Base-by-base conservation (phyloP, 64 coral and sea anemone genomes). In the Astreopora myriophthalma region DNA sequence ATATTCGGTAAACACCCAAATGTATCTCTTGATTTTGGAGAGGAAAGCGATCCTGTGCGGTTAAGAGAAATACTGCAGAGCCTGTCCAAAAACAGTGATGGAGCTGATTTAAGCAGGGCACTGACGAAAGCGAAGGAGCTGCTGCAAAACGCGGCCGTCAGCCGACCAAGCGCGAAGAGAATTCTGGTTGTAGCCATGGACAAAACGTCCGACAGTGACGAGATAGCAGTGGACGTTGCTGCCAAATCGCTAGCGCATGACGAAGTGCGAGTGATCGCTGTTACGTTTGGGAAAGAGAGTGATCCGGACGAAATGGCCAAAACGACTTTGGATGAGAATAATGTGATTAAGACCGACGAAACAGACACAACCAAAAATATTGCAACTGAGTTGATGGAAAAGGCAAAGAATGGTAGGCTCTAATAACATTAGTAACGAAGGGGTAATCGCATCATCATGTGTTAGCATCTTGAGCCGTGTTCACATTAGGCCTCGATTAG, bases 141-240 rank as follows among this genome's bases (percentile, higher is more conserved):
- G 61, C 76, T 90, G 31, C 34, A 90, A 14, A 67, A 20, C 12
- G 63, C 88, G 33, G 40, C 55, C 4, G 14, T 48, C 33, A 71
- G 17, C 67, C 52, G 88, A 30, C 75, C 75, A 8, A 32, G 30
- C 33, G 63, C 63, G 17, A 90, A 90, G 48, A 90, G 67, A 40
- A 68, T 90, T 28, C 26, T 90, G 24, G 73, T 90, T 32, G 63
- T 90, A 26, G 75, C 77, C n/a, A 90, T 81, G 88, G 88, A 90
- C 16, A 90, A 81, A 44, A 71, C 65, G 19, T 90, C 88, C 8
- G 62, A 70, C 38, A 76, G 88, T 57, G 44, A 80, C 69, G 58
- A 76, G 11, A 48, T 27, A 70, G 75, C 38, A 25, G 75, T 90
- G 35, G 20, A 48, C 1, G 65, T 76, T 35, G 61, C 20, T 10